A percentile compares a stretch with the other conserved stretches of the same genome.
These are phyloP conservation scores for Miniopterus natalensis DNA, from an alignment of 2,113 vertebrate genomes.

Conservation along the genomic window DNA sequence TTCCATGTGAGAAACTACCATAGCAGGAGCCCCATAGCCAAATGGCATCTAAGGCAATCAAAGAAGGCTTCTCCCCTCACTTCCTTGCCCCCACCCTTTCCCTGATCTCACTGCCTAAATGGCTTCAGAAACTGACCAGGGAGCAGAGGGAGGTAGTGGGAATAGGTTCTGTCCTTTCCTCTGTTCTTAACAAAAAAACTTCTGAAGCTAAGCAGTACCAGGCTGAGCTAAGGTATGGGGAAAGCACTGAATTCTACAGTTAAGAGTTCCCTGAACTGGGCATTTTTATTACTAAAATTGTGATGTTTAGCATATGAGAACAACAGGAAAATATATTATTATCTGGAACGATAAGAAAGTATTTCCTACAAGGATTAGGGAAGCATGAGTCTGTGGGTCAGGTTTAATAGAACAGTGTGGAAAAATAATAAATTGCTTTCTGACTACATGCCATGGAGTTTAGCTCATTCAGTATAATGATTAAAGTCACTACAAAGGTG, in stretches of 20 bases:
- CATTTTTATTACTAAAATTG: constrained; percentile 21
- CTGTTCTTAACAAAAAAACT: background rate
- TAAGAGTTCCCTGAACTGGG: background rate
- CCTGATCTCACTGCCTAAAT: background rate
- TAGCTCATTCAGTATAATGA: background rate
- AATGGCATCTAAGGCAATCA: background rate
- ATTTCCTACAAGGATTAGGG: background rate
- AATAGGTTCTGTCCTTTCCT: background rate
- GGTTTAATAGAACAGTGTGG: background rate
- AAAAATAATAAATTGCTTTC: constrained; percentile 26
- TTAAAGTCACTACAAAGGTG: background rate
- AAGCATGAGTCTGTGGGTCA: background rate
- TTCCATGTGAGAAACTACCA: background rate
- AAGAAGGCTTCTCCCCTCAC: accelerated
- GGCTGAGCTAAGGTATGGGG: background rate
- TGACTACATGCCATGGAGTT: constrained; percentile 9
- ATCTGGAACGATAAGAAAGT: background rate
- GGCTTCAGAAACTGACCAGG: background rate
- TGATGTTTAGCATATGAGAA: constrained; percentile 12
- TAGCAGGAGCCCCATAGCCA: too few relatives aligned
- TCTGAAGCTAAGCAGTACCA: background rate
- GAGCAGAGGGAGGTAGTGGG: background rate
- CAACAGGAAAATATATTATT: constrained; percentile 37
- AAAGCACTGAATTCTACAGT: background rate
- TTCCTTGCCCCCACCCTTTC: background rate